These are phyloP conservation scores for Anthrax anthrax DNA, from an alignment of 2,888 invertebrate genomes.

Conservation along the genomic window DNA sequence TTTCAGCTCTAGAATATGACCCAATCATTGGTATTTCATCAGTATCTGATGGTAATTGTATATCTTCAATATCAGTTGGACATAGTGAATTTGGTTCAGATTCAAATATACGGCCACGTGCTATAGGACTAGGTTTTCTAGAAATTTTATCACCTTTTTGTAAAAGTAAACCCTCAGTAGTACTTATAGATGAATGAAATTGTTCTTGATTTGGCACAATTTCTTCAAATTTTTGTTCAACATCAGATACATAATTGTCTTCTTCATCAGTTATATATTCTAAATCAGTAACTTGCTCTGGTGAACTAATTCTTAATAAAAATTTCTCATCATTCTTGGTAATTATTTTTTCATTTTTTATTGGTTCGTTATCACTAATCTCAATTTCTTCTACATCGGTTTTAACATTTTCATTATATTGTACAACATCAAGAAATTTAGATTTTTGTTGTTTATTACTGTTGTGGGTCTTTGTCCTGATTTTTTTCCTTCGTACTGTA, in stretches of 20 bases:
- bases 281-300: conserved; percentile 27
- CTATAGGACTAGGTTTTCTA: conserved; percentile 11
- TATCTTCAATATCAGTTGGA: conserved; percentile 36
- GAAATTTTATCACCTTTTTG: not conserved
- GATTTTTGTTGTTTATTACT: conserved; percentile 18
- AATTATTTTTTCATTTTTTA: conserved; percentile 8
- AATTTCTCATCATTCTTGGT: conserved; percentile 6
- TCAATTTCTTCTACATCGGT: conserved; percentile 36
- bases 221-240: conserved; percentile 6
- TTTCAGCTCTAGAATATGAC: conserved; percentile 15
- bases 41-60: conserved; percentile 35
- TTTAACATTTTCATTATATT: conserved; percentile 9
- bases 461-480: conserved; percentile 21
- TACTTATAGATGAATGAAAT: conserved; percentile 14
- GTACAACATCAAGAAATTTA: conserved; percentile 7
- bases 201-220: conserved; percentile 12
- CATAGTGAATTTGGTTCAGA: conserved; percentile 12
- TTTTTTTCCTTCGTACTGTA: conserved; percentile 27
- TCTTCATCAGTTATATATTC: conserved; percentile 36
- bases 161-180: conserved; percentile 11
- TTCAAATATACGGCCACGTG: not conserved
- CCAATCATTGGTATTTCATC: conserved; percentile 26
- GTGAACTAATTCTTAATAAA: conserved; percentile 9
- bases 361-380: conserved; percentile 25
- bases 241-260: conserved; percentile 8